phyloP scores from a whole-genome alignment of 2,113 vertebrate species.

The Pipra filicauda region DNA sequence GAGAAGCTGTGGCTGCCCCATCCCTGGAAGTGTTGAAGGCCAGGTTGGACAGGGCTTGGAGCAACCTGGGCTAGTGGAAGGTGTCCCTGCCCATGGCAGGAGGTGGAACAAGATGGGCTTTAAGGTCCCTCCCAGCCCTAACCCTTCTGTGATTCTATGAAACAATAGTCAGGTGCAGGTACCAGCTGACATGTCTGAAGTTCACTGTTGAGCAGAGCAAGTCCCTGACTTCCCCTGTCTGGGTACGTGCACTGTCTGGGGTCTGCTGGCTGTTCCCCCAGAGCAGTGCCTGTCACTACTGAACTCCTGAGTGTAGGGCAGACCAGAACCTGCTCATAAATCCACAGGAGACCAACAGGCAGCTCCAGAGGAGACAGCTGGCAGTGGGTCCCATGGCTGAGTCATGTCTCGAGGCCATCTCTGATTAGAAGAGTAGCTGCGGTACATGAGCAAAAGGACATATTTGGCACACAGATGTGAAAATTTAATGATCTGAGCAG shows the following conservation, averaged over 20 bases:
- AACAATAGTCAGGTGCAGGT: not conserved
- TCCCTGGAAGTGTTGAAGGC: not conserved
- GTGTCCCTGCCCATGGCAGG: not conserved
- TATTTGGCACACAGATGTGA: not conserved
- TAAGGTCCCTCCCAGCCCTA: not conserved
- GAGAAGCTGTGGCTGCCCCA: not conserved
- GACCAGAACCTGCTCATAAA: not conserved
- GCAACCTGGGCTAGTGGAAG: not conserved
- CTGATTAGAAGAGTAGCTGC: not conserved
- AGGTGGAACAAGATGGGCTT: not conserved
- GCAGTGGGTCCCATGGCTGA: rapidly evolving
- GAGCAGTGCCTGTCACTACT: rapidly evolving
- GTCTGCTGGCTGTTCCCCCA: not conserved
- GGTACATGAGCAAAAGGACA: rapidly evolving
- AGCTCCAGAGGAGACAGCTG: not conserved
- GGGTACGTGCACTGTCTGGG: not conserved
- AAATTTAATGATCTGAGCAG: not conserved
- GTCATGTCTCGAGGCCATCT: rapidly evolving
- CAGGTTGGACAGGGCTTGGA: not conserved
- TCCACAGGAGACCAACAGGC: rapidly evolving
- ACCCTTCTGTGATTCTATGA: not conserved
- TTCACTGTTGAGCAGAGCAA: not conserved
- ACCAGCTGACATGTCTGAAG: rapidly evolving
- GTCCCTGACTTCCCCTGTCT: not conserved
- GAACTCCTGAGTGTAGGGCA: not conserved